These are phyloP conservation scores for Melipona beecheii DNA, from an alignment of 2,888 invertebrate species.

Conservation along the genomic window DNA sequence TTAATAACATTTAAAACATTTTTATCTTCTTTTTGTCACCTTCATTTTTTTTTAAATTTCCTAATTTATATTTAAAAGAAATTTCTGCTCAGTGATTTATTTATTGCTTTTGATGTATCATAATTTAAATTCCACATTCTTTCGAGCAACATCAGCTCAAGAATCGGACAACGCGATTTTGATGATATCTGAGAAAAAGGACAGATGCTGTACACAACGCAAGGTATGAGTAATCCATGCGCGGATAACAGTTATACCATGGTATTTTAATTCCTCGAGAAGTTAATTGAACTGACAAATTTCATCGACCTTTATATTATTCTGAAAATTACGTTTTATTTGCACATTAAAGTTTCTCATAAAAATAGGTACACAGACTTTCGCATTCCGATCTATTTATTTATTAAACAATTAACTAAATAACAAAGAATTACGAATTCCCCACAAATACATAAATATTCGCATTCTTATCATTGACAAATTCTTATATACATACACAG, in stretches of 20 bases:
- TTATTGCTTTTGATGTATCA: neutral
- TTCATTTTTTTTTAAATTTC: neutral
- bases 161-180: neutral
- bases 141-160: neutral
- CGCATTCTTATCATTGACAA: too few relatives aligned
- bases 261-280: neutral
- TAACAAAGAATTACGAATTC: too few relatives aligned
- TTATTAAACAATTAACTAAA: too few relatives aligned
- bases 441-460: too few relatives aligned
- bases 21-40: neutral
- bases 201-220: slow-evolving; percentile 10
- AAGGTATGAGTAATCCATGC: slow-evolving; percentile 2
- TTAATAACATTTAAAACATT: neutral
- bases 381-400: too few relatives aligned
- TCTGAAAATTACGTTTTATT: too few relatives aligned
- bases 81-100: neutral
- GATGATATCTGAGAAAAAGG: neutral
- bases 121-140: neutral
- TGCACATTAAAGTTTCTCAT: too few relatives aligned
- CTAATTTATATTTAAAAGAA: neutral
- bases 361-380: too few relatives aligned
- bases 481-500: too few relatives aligned
- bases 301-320: too few relatives aligned
- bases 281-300: neutral
- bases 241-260: slow-evolving; percentile 14